Percentiles rank a stretch among this genome's conserved stretches.
Conservation (phyloP, 2,113 vertebrate species). For the Nanger granti region DNA sequence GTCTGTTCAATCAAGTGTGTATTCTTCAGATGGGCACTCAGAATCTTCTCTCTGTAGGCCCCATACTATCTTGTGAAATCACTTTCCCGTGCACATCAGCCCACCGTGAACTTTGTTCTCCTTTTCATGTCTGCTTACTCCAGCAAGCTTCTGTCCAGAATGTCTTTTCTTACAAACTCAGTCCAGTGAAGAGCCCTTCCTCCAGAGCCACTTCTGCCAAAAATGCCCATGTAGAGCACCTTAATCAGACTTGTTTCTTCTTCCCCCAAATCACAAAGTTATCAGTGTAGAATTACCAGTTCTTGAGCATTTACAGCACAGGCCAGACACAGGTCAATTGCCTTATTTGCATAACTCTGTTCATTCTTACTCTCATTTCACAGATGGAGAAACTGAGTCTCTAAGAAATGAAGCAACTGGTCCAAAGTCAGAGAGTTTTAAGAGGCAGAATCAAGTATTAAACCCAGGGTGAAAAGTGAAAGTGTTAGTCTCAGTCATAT, state of each 20-base stretch:
- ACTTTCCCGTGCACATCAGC: background rate
- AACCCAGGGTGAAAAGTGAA: background rate
- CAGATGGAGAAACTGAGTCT: background rate
- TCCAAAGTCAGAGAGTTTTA: background rate
- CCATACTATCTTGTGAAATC: background rate
- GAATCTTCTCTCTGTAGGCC: background rate
- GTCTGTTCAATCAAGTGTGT: background rate
- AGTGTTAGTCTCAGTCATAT: background rate
- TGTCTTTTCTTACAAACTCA: background rate
- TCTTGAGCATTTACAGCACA: background rate
- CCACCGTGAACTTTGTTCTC: background rate
- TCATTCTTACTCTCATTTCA: background rate
- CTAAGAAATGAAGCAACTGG: background rate
- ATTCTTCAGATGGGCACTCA: background rate
- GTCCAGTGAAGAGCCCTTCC: background rate
- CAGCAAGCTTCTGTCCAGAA: background rate
- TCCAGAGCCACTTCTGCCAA: background rate
- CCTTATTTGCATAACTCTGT: background rate
- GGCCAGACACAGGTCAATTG: background rate
- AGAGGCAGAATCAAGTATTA: background rate
- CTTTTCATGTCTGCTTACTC: background rate
- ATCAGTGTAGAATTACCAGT: background rate
- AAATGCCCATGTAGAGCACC: background rate
- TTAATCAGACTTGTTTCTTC: background rate
- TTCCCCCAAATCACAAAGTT: background rate